Conservation (phyloP, 2,888 invertebrate genomes). For the Tipula confusa region DNA sequence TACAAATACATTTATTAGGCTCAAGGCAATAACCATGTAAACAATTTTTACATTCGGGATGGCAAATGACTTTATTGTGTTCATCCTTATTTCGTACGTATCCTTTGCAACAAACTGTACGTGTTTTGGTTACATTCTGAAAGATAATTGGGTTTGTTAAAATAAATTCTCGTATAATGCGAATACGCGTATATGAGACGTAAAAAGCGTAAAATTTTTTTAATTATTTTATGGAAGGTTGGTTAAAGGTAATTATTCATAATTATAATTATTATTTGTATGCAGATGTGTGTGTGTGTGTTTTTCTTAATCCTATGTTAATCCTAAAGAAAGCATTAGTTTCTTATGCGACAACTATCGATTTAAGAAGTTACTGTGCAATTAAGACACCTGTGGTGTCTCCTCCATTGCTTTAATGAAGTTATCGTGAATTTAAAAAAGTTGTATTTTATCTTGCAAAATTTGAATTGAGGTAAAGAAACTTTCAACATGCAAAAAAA, state of each 20-base stretch:
- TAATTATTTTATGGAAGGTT: background rate
- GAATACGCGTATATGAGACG: background rate
- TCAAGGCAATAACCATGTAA: constrained; percentile 54
- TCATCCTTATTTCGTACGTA: constrained; percentile 54
- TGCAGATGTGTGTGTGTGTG: too few relatives aligned
- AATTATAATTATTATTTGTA: too few relatives aligned
- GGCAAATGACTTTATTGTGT: constrained; percentile 42
- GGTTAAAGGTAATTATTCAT: background rate
- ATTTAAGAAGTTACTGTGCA: too few relatives aligned
- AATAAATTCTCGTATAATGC: background rate
- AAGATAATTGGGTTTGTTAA: constrained; percentile 39
- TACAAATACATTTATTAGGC: constrained; percentile 59
- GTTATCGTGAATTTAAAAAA: too few relatives aligned
- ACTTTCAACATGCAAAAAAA: too few relatives aligned
- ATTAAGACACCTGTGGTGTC: too few relatives aligned
- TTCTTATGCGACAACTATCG: too few relatives aligned
- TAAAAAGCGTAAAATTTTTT: background rate
- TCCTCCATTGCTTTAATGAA: too few relatives aligned
- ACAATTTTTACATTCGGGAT: constrained; percentile 48
- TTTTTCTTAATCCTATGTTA: too few relatives aligned
- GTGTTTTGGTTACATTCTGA: constrained; percentile 64
- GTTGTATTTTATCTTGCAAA: too few relatives aligned
- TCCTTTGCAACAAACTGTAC: constrained; percentile 71
- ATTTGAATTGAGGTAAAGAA: too few relatives aligned
- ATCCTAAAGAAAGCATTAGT: too few relatives aligned